Evolutionary conservation across 2,113 vertebrate species (phyloP), one percentile per base, ranked within the genome.

Genomic region (Eurystomus gularis): DNA sequence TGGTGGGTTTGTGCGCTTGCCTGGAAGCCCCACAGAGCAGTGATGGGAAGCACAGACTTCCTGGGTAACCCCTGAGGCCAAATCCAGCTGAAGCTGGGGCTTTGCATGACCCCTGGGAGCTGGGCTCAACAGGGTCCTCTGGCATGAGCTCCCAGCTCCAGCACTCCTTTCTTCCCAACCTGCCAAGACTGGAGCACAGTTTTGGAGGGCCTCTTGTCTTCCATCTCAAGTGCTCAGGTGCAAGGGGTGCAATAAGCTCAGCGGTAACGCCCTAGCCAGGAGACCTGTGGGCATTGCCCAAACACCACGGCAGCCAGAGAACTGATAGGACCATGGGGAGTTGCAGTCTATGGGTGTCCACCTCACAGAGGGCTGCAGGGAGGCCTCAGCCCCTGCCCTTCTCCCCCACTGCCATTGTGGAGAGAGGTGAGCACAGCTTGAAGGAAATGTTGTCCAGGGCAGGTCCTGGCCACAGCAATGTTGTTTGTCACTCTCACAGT

Each of bases 291-390:
- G 70, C n/a, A 28, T 33, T 7, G 3, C 21, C 51, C 35, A 31
- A 6, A 4, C 55, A 44, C 60, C 11, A 1, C 0, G 14, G 78
- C 65, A 82, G 46, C 6, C 10, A 5, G 37, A 49, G 31, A n/a
- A 9, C 5, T 28, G 1, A 0, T 18, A 37, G 44, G 8, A 2
- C 69, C 14, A 44, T 2, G 1, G 48, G 29, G 64, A n/a, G 3
- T 2, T 5, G 20, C 0, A 23, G 17, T 17, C 31, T 35, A 11
- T 5, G 17, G 54, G 26, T 10, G 11, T 5, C 26, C 46, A 16
- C 17, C 25, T 21, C 3, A 1, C 0, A 2, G 46, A 28, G 35
- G 29, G 17, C 49, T 52, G 31, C 0, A 3, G 49, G 48, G n/a
- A 29, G 3, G 16, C 21, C 35, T 26, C 42, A 21, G 13, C 48